Percentiles rank a stretch among this genome's conserved stretches.
These are phyloP conservation scores for Apteryx owenii DNA, from an alignment of 2,113 vertebrate species.

Conservation along the genomic window DNA sequence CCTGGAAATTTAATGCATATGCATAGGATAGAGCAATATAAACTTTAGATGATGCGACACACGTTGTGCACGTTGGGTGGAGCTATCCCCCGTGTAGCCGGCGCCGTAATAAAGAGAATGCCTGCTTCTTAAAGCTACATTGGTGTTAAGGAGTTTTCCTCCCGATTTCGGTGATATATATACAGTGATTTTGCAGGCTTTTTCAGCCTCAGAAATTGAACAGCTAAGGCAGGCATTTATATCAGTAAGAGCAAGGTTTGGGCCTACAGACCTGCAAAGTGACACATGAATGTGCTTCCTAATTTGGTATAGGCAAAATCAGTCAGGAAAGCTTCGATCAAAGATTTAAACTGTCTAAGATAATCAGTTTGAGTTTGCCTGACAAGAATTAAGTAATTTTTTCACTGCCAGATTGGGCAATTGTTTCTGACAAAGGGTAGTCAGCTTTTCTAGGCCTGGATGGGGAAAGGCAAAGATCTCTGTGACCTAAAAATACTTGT, in stretches of 20 bases:
- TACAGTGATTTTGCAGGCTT: background rate
- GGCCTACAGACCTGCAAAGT: background rate
- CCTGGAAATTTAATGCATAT: too few relatives aligned
- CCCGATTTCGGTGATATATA: background rate
- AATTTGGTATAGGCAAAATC: slow-evolving; percentile 34
- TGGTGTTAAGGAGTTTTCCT: too few relatives aligned
- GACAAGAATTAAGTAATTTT: background rate
- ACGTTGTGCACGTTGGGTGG: too few relatives aligned
- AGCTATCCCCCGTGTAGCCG: too few relatives aligned
- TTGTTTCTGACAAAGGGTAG: background rate
- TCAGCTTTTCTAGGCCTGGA: background rate
- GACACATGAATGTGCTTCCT: background rate
- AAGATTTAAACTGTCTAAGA: background rate
- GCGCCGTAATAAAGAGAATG: too few relatives aligned
- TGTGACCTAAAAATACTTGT: background rate
- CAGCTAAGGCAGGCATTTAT: background rate
- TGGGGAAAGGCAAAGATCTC: background rate
- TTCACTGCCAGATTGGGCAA: background rate
- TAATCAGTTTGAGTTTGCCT: background rate
- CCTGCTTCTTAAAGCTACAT: too few relatives aligned
- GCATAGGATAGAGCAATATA: too few relatives aligned
- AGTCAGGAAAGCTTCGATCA: background rate
- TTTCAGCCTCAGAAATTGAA: background rate
- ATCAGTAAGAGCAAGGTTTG: background rate
- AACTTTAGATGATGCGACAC: too few relatives aligned